Percentiles rank a stretch among this genome's conserved stretches.
Conservation (phyloP, 2,113 vertebrate genomes). For the Natator depressus region DNA sequence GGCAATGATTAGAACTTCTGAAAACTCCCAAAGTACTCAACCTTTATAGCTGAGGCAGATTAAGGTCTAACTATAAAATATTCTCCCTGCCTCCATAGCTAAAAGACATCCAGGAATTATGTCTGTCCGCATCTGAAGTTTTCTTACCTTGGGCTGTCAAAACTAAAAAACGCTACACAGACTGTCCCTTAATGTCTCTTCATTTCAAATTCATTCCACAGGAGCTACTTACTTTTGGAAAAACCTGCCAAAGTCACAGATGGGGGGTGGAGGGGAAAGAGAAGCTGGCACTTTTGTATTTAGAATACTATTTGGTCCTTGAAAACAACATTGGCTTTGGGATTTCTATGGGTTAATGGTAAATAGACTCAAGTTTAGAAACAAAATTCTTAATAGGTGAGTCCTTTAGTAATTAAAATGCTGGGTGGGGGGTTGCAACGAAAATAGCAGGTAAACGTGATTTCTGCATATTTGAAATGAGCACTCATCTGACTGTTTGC, state of each 20-base stretch:
- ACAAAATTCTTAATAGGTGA: background rate
- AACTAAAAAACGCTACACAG: background rate
- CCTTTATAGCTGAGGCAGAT: background rate
- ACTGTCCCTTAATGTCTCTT: accelerated
- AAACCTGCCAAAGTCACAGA: background rate
- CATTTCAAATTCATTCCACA: background rate
- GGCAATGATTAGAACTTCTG: background rate
- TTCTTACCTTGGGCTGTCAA: background rate
- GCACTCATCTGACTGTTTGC: background rate
- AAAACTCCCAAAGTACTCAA: background rate
- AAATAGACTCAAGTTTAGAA: background rate
- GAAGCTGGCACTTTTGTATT: background rate
- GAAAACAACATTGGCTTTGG: background rate
- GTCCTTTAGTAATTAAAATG: background rate
- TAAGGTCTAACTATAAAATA: background rate
- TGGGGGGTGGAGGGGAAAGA: background rate
- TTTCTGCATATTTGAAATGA: background rate
- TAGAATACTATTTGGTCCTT: background rate
- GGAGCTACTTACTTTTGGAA: background rate
- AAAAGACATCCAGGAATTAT: constrained; percentile 12
- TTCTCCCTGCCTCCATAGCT: constrained; percentile 5
- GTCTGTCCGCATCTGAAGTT: background rate
- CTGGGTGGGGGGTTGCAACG: background rate
- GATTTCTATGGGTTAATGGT: background rate
- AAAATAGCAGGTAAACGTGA: background rate